Conservation (phyloP, 2,113 vertebrate genomes). For the Nesogale talazaci region DNA sequence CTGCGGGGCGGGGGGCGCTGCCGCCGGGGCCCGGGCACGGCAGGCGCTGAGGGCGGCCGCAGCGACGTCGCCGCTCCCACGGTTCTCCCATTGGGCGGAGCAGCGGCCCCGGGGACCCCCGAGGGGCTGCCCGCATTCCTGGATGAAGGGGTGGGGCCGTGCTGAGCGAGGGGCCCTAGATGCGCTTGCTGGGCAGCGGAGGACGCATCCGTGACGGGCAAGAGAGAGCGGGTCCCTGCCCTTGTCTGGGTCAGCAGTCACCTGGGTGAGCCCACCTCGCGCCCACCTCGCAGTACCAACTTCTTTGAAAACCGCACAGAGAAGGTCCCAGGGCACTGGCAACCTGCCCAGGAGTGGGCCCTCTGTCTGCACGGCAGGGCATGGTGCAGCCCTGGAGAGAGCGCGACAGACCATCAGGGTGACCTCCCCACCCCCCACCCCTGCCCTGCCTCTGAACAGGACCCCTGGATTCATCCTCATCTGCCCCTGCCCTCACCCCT, state of each 20-base stretch:
- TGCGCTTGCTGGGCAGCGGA: background rate
- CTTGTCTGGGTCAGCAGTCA: conserved; percentile 37
- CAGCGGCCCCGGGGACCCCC: background rate
- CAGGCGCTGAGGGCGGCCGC: background rate
- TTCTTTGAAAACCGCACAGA: conserved; percentile 60
- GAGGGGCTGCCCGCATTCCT: conserved; percentile 24
- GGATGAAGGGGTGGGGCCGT: conserved; percentile 42
- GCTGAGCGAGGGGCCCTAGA: conserved; percentile 27
- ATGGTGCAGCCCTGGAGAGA: background rate
- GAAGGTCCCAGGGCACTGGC: conserved; percentile 24
- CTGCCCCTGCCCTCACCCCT: background rate
- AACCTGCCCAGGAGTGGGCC: conserved; percentile 9
- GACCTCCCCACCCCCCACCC: too few relatives aligned
- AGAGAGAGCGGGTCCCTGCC: background rate
- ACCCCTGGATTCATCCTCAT: conserved; percentile 28
- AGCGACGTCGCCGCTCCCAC: conserved; percentile 44
- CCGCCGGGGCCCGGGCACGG: background rate
- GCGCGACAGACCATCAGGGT: background rate
- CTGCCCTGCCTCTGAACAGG: background rate
- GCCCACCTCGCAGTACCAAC: conserved; percentile 14
- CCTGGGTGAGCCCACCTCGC: conserved; percentile 17
- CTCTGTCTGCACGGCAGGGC: background rate
- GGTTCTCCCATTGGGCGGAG: conserved; percentile 45
- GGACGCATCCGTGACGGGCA: background rate
- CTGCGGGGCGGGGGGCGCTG: conserved; percentile 49